Conservation (phyloP, 2,797 vertebrate genomes). For the Diglossa cyanea region DNA sequence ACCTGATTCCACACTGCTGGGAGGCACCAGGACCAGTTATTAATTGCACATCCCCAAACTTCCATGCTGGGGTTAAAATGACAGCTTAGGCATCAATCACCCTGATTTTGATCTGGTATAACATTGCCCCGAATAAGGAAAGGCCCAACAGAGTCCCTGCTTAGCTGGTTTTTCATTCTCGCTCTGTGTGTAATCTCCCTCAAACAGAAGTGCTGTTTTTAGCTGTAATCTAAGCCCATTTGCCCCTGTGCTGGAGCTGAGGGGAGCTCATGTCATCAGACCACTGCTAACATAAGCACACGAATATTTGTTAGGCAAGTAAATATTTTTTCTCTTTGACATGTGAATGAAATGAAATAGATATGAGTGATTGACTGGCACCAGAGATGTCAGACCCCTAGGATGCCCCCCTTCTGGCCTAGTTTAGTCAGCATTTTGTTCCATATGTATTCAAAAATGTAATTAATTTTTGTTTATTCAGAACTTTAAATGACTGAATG, state of each 20-base stretch:
- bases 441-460: neutral
- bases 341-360: slow-evolving; percentile 19
- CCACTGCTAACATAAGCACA: slow-evolving; percentile 23
- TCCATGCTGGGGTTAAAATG: slow-evolving; percentile 16
- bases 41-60: slow-evolving; percentile 3
- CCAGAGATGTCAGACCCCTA: neutral
- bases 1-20: neutral
- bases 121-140: neutral
- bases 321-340: slow-evolving; percentile 34
- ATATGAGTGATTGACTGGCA: slow-evolving; percentile 45
- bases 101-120: slow-evolving; percentile 27
- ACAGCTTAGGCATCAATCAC: slow-evolving; percentile 28
- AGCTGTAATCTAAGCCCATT: slow-evolving; percentile 19
- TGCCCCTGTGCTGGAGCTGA: neutral
- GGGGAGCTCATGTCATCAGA: slow-evolving; percentile 40
- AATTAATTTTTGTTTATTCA: neutral
- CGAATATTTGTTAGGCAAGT: neutral
- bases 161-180: slow-evolving; percentile 14
- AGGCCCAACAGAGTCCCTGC: neutral
- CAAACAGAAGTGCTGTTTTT: slow-evolving; percentile 38
- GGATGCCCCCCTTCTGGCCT: neutral
- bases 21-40: neutral
- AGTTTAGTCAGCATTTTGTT: slow-evolving; percentile 32
- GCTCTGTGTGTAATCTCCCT: slow-evolving; percentile 13
- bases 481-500: neutral